Base-by-base conservation (phyloP, 2,113 vertebrate species). In the Nibea coibor region DNA sequence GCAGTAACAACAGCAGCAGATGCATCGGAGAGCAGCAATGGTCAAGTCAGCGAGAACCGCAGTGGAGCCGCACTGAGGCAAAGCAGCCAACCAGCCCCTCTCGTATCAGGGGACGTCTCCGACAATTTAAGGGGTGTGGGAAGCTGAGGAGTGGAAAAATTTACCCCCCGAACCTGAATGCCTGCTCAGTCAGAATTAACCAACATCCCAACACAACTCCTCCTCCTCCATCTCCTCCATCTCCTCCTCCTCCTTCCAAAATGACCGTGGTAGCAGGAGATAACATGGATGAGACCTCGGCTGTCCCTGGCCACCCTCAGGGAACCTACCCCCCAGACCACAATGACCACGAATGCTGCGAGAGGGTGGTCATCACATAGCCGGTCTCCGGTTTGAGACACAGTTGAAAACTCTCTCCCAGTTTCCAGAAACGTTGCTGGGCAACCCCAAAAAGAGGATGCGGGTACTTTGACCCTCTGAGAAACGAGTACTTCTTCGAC, bases 181-280 rank as follows among this genome's bases (percentile, higher is more conserved):
- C 85, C 92, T 87, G 84, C 87, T 87, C 83, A 88, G 83, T 88
- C 88, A 81, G 88, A 88, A 88, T 83, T 93, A 91, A 90, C 81
- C 61, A 51, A 89, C 86, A 88, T 88, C 86, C 88, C 88, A 61
- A 59, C 68, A 62, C 70, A 83, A 70, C 75, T 80, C 69, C 83
- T 82, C 69, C 83, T 82, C 65, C 75, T 85, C 69, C 83, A 81
- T 62, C 75, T 85, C 82, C 28, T 69, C n/a, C n/a, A n/a, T n/a
- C n/a, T n/a, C 63, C 69, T 56, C 77, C 87, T 74, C 73, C 86
- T 87, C 85, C 77, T 88, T 26, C 70, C 94, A 97, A 94, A 94
- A 99, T 99, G 98, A 99, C 98, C 3, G 97, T 99, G 85, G 96
- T 98, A 93, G 96, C 97, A 3, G 97, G 96, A 92, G 98, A 99